Evolutionary conservation across 2,113 vertebrate genomes (phyloP).

Genomic region (Sorex araneus): DNA sequence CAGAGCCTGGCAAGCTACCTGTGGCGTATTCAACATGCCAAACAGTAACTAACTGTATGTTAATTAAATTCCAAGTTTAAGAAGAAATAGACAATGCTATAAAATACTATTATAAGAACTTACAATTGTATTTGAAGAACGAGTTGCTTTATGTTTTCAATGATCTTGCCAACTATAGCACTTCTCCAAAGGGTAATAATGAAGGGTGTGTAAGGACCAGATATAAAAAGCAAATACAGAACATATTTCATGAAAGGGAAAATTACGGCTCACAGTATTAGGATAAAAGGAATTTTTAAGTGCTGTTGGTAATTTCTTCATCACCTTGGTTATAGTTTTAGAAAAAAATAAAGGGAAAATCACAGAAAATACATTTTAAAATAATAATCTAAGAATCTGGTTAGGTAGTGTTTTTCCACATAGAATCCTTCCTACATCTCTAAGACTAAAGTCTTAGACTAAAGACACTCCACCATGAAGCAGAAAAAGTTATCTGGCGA

Average conservation of each 20-base stretch:
- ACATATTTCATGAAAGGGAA: background rate
- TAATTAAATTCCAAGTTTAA: constrained; percentile 41
- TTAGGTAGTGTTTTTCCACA: constrained; percentile 40
- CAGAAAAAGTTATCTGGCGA: background rate
- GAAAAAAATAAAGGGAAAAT: background rate
- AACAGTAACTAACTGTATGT: constrained; percentile 24
- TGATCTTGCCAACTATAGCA: background rate
- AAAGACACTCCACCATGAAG: background rate
- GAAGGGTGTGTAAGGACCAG: constrained; percentile 8
- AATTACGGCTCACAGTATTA: background rate
- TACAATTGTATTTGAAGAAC: background rate
- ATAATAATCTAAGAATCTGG: constrained; percentile 30
- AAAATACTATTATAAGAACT: constrained; percentile 50
- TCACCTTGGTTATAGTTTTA: constrained; percentile 60
- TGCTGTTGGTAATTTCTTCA: constrained; percentile 27
- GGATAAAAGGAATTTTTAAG: constrained; percentile 27
- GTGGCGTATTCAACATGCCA: too few species aligned
- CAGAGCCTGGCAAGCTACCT: too few species aligned
- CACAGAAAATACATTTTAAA: constrained; percentile 33
- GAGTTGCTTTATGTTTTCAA: background rate
- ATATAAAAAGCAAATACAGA: constrained; percentile 11
- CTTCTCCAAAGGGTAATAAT: background rate
- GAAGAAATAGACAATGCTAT: background rate
- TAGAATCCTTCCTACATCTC: constrained; percentile 36
- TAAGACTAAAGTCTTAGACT: background rate